A percentile compares a stretch with the other conserved stretches of the same genome.
Conservation (phyloP, 2,797 vertebrate species). For the Acanthornis magna region DNA sequence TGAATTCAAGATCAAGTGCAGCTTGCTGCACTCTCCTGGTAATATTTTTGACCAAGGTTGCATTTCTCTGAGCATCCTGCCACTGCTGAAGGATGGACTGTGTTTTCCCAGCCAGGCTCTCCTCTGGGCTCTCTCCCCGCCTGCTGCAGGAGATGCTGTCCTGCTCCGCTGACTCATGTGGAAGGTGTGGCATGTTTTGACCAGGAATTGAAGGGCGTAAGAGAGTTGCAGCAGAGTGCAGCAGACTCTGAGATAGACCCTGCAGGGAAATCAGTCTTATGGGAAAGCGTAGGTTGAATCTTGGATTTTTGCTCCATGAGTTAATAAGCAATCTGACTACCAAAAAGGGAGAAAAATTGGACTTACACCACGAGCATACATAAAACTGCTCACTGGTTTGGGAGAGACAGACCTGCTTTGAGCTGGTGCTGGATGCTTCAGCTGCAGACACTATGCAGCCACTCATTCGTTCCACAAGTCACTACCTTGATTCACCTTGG, state of each 20-base stretch:
- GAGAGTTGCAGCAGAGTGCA: neutral
- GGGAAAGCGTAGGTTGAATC: conserved; percentile 13
- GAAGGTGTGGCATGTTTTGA: conserved; percentile 41
- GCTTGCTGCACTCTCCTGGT: neutral
- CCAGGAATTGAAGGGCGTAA: neutral
- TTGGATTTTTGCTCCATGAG: neutral
- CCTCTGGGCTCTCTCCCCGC: neutral
- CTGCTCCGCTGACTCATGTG: conserved; percentile 32
- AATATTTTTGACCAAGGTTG: neutral
- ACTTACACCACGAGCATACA: neutral
- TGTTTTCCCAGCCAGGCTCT: neutral
- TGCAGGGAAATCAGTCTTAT: neutral
- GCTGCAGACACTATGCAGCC: neutral
- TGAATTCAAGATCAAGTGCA: neutral
- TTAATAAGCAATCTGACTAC: conserved; percentile 14
- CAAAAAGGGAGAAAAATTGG: conserved; percentile 6
- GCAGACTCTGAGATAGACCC: neutral
- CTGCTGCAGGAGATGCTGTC: neutral
- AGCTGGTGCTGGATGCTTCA: neutral
- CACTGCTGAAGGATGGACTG: neutral
- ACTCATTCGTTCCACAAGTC: neutral
- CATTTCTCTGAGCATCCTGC: neutral
- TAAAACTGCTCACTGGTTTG: neutral
- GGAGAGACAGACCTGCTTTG: neutral
- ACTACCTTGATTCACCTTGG: neutral